Conservation (phyloP, 2,113 vertebrate genomes). For the Amphiprion percula region DNA sequence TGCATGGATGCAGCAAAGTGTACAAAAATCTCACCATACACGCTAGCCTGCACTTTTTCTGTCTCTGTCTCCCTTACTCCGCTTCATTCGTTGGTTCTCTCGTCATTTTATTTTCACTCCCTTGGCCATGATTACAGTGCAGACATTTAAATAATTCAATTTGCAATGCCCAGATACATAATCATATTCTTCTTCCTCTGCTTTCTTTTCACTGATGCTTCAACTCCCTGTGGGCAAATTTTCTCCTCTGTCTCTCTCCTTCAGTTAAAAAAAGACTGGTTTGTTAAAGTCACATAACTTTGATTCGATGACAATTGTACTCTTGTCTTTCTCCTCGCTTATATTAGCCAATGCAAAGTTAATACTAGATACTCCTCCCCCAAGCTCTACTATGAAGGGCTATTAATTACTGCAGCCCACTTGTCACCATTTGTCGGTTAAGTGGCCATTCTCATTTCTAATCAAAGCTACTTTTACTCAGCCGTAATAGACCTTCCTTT, state of each 20-base stretch:
- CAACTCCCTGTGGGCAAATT: slow-evolving; percentile 55
- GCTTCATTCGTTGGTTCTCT: slow-evolving; percentile 39
- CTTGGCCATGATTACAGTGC: slow-evolving; percentile 46
- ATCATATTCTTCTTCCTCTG: slow-evolving; percentile 55
- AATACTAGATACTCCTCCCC: slow-evolving; percentile 4
- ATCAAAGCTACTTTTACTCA: slow-evolving; percentile 44
- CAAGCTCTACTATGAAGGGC: slow-evolving; percentile 29
- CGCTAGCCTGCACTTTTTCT: background rate
- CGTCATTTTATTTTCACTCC: slow-evolving; percentile 54
- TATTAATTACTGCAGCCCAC: slow-evolving; percentile 55
- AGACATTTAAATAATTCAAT: slow-evolving; percentile 76
- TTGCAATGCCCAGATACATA: slow-evolving; percentile 63
- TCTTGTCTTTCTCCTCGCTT: slow-evolving; percentile 14
- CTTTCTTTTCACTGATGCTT: slow-evolving; percentile 50
- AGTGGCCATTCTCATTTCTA: slow-evolving; percentile 35
- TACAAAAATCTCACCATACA: background rate
- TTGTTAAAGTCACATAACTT: slow-evolving; percentile 45
- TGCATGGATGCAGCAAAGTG: slow-evolving; percentile 17
- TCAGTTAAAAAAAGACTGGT: slow-evolving; percentile 16
- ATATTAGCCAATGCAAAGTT: slow-evolving; percentile 30
- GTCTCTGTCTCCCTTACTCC: background rate
- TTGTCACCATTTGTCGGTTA: slow-evolving; percentile 37
- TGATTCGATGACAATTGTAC: slow-evolving; percentile 41
- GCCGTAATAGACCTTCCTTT: background rate
- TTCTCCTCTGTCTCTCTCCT: slow-evolving; percentile 37